Conservation (phyloP, 1,140 invertebrate genomes). For the Drosophila littoralis region DNA sequence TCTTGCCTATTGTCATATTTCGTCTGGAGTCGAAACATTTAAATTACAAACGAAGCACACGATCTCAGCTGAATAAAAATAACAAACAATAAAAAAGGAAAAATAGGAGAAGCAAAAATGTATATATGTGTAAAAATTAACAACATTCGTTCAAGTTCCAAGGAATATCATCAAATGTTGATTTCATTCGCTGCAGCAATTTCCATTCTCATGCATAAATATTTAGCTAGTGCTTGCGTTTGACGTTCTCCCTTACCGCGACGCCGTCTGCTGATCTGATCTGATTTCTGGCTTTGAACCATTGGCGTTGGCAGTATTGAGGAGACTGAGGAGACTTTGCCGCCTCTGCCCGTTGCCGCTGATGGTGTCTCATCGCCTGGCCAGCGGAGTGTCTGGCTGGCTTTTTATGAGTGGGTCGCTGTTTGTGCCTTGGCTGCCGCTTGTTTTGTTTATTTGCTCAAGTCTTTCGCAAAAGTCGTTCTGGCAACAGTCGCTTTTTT, state of each 20-base stretch:
- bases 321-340: slow-evolving; percentile 13
- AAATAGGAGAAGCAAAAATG: background rate
- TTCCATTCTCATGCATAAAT: slow-evolving; percentile 69
- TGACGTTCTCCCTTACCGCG: background rate
- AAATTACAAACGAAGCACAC: slow-evolving; percentile 9
- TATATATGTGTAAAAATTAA: slow-evolving; percentile 5
- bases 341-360: slow-evolving; percentile 1
- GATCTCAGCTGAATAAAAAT: slow-evolving; percentile 13
- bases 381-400: background rate
- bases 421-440: slow-evolving; percentile 6
- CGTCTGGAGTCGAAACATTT: slow-evolving; percentile 8
- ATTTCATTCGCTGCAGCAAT: slow-evolving; percentile 54
- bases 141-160: slow-evolving; percentile 46
- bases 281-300: slow-evolving; percentile 35
- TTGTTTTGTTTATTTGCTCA: slow-evolving; percentile 50
- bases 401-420: slow-evolving; percentile 41
- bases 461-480: slow-evolving; percentile 43
- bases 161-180: slow-evolving; percentile 54
- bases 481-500: slow-evolving; percentile 23
- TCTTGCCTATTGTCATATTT: background rate
- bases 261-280: slow-evolving; percentile 23
- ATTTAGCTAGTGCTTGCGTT: slow-evolving; percentile 54
- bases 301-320: background rate
- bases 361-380: slow-evolving; percentile 22
- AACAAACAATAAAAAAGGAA: slow-evolving; percentile 6